Conservation (phyloP, 2,888 invertebrate genomes). For the Xestia sexstrigata region DNA sequence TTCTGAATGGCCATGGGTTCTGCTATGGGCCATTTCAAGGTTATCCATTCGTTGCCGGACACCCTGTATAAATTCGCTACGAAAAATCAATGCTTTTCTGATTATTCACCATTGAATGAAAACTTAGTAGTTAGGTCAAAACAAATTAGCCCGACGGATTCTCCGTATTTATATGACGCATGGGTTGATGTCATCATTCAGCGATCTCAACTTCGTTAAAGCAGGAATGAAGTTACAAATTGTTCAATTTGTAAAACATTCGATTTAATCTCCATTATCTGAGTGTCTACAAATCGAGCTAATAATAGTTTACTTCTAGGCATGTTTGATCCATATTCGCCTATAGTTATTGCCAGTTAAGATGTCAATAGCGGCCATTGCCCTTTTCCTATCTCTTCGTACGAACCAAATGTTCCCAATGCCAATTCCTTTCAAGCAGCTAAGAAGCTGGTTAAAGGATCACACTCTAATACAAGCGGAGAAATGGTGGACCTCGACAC, state of each 20-base stretch:
- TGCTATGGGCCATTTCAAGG: too few species aligned
- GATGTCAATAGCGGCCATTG: too few species aligned
- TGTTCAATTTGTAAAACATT: neutral
- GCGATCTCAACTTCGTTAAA: neutral
- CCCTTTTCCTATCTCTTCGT: too few species aligned
- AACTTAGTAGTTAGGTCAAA: neutral
- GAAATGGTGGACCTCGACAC: too few species aligned
- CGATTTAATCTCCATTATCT: neutral
- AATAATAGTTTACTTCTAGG: neutral
- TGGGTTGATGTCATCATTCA: conserved; percentile 20
- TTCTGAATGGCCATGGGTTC: too few species aligned
- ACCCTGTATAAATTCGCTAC: neutral
- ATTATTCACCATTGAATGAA: neutral
- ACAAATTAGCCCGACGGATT: neutral
- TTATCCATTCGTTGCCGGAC: too few species aligned
- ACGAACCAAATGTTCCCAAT: too few species aligned
- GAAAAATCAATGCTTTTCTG: neutral
- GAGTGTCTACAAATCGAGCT: neutral
- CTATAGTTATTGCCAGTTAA: too few species aligned
- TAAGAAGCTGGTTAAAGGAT: too few species aligned
- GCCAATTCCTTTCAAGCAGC: too few species aligned
- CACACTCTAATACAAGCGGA: too few species aligned
- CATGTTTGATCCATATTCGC: neutral
- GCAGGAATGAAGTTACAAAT: neutral
- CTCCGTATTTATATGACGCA: neutral